Base-by-base conservation (phyloP, 2,797 vertebrate species). In the Ctenosaura bakeri region DNA sequence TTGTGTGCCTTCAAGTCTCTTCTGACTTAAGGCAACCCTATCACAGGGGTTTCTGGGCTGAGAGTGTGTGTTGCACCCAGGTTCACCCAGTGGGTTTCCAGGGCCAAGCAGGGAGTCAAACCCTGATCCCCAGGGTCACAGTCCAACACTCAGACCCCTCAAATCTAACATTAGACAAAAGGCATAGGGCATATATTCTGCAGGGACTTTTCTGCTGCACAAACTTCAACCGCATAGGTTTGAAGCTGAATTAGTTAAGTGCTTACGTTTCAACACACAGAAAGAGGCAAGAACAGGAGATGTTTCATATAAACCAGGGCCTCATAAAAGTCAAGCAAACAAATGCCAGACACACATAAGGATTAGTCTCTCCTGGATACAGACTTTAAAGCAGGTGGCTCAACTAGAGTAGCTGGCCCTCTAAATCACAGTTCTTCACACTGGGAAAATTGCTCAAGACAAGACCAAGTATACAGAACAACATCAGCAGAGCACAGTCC, bases 311-410 rank as follows among this genome's bases (percentile, higher is more conserved):
- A 87, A 20, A 71, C 54, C 38, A 73, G 32, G 35, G 46, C 42
- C 32, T 86, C 20, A 86, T 62, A 85, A 78, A 90, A 86, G 29
- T 46, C 71, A 26, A 52, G 66, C 14, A 64, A 64, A 56, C 32
- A 52, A n/a, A 71, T 56, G 38, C 7, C 66, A 50, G 46, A 66
- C 6, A 69, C 14, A 77, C 56, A 42, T 26, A n/a, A 32, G 52
- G 38, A 74, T 85, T 66, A 79, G 46, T 42, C 22, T n/a, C n/a
- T 62, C 78, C 76, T 76, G 71, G 76, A 56, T 83, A 83, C 52
- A 83, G 78, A 82, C 14, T 46, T 74, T 77, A 64, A 89, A 85
- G 56, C 79, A 90, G 42, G 79, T 64, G 62, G 56, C 42, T 87
- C 42, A 74, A 73, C 46, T 77, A 56, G 50, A 24, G 20, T 66